Evolutionary conservation across 2,888 invertebrate species (phyloP).

Genomic region (Spodoptera exigua): DNA sequence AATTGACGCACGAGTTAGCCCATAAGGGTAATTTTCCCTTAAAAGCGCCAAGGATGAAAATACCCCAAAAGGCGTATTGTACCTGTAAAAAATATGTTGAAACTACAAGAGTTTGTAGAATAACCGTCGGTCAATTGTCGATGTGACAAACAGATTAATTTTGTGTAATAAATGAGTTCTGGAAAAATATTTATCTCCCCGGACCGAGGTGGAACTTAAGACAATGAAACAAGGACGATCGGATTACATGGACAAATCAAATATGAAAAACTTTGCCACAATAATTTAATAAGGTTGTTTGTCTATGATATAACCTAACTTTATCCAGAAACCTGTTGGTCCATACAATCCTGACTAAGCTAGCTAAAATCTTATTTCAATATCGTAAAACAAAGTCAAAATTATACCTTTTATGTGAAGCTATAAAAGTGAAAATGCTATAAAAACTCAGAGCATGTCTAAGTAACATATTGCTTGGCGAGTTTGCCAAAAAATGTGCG

Average conservation of each 20-base stretch:
- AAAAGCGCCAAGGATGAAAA: constrained; percentile 16
- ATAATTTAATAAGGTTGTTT: no score
- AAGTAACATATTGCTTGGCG: constrained; percentile 17
- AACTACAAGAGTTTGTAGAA: constrained; percentile 1
- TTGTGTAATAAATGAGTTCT: not conserved
- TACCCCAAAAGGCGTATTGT: constrained; percentile 23
- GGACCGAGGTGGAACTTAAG: no score
- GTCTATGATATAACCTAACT: no score
- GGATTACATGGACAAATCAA: no score
- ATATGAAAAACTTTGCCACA: no score
- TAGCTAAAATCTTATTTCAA: no score
- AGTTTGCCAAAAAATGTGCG: constrained; percentile 38
- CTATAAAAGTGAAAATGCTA: not conserved
- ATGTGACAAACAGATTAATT: constrained; percentile 2
- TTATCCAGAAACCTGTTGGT: no score
- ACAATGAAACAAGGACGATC: no score
- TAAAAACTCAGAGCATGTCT: constrained; percentile 8
- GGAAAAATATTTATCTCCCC: not conserved
- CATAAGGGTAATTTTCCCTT: constrained; percentile 5
- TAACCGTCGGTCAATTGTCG: not conserved
- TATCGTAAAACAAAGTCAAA: not conserved
- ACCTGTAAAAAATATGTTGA: constrained; percentile 4
- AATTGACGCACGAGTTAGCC: constrained; percentile 48
- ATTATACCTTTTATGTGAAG: not conserved
- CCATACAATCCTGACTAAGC: no score